Conservation (phyloP, 1,140 invertebrate species). For the Drosophila rhopaloa region DNA sequence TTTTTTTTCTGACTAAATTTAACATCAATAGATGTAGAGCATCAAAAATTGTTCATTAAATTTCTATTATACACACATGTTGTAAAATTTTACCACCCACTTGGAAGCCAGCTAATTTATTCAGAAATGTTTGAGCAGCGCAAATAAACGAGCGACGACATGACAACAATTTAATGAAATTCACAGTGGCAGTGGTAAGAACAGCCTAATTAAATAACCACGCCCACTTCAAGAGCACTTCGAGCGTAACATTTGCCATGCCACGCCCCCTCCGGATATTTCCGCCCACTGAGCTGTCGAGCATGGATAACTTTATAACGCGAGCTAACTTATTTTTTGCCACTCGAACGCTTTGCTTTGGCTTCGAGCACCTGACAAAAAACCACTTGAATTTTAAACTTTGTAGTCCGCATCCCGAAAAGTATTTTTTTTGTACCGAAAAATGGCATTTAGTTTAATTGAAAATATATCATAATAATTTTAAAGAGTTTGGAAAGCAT, state of each 20-base stretch:
- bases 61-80: slow-evolving; percentile 19
- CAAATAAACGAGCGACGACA: slow-evolving; percentile 38
- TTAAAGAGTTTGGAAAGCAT: too few species aligned
- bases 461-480: too few species aligned
- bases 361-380: slow-evolving; percentile 33
- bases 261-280: slow-evolving; percentile 15
- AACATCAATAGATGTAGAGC: slow-evolving; percentile 4
- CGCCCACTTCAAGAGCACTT: slow-evolving; percentile 23
- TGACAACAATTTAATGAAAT: slow-evolving; percentile 51
- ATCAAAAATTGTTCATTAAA: slow-evolving; percentile 9
- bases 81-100: neutral
- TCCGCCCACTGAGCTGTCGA: slow-evolving; percentile 21
- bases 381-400: slow-evolving; percentile 12
- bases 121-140: slow-evolving; percentile 33
- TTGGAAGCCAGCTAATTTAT: slow-evolving; percentile 27
- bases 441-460: slow-evolving; percentile 1
- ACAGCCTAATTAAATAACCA: slow-evolving; percentile 50
- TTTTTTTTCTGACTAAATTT: neutral
- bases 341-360: slow-evolving; percentile 47
- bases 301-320: slow-evolving; percentile 42
- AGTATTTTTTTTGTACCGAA: neutral
- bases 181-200: slow-evolving; percentile 8
- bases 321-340: slow-evolving; percentile 49
- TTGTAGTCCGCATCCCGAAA: neutral
- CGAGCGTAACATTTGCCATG: slow-evolving; percentile 15